phyloP scores from a whole-genome alignment of 2,113 vertebrate genomes.

The Neopipo cinnamomea region DNA sequence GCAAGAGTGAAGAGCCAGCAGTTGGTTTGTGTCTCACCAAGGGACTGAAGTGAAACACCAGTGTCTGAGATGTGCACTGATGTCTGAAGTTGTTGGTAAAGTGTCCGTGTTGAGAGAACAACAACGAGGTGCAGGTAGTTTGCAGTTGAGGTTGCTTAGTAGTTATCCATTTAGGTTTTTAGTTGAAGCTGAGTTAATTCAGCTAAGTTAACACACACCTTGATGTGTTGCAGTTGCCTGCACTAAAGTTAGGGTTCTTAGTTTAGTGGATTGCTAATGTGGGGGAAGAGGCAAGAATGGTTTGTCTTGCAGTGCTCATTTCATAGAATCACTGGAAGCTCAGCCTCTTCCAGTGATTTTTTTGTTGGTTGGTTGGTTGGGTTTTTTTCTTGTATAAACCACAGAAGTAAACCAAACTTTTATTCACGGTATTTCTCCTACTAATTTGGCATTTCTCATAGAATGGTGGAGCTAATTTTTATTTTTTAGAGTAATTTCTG shows the following conservation, averaged over 20 bases:
- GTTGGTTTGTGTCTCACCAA: background rate
- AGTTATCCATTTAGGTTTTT: background rate
- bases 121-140: background rate
- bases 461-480: background rate
- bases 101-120: background rate
- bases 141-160: background rate
- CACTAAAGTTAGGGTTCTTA: background rate
- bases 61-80: background rate
- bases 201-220: background rate
- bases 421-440: background rate
- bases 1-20: background rate
- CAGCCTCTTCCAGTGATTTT: background rate
- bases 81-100: background rate
- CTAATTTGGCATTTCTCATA: background rate
- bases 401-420: background rate
- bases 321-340: background rate
- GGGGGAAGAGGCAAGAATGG: background rate
- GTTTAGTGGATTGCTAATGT: background rate
- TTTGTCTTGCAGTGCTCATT: background rate
- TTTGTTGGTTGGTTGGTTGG: background rate
- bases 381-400: background rate
- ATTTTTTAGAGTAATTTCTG: background rate
- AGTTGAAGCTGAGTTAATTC: background rate
- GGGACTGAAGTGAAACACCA: background rate
- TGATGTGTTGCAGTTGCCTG: background rate